Base-by-base conservation (phyloP, 2,888 invertebrate species). In the Biston betularia region DNA sequence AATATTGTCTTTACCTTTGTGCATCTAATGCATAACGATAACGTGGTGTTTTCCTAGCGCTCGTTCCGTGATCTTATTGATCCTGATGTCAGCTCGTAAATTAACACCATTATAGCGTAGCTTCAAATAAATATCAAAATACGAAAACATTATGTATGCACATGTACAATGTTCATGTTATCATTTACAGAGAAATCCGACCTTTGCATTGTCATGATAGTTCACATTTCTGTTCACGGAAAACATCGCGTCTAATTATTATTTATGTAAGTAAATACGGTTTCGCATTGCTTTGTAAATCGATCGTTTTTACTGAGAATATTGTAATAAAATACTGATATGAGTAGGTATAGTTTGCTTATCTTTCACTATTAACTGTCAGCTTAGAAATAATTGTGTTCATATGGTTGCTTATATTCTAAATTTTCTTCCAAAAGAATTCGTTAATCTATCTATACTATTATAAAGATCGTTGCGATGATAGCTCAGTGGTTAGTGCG, bases 41-140 rank as follows among this genome's bases (percentile, higher is more conserved):
- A 6, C 12, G 1, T n/a, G 8, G 33, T 52, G 14, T n/a, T 52
- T 35, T 52, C 34, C 6, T 50, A 3, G 35, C 8, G 6, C 35
- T 35, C 12, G n/a, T 35, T 52, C 34, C 34, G 50, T 52, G 50
- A n/a, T 50, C n/a, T 34, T 50, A 12, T 50, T 7, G 33, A 50
- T 50, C 12, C 15, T 34, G 34, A 50, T 14, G 35, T 52, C 9
- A 38, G 9, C 10, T 4, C 14, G 6, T 9, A 52, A 40, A 38
- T 53, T 53, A 53, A 11, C 15, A 40, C 7, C 14, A 38, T 38
- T 35, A 50, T n/a, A 49, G 24, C 10, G 24, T 49, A 24, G 11
- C 8, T 5, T 33, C 33, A 33, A 49, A 33, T 49, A 33, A 6
- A 49, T 49, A 33, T 11, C 49, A 10, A 49, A 33, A 34, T 12